These are phyloP conservation scores for Sandelia bainsii DNA, from an alignment of 2,797 vertebrate species.

Conservation along the genomic window DNA sequence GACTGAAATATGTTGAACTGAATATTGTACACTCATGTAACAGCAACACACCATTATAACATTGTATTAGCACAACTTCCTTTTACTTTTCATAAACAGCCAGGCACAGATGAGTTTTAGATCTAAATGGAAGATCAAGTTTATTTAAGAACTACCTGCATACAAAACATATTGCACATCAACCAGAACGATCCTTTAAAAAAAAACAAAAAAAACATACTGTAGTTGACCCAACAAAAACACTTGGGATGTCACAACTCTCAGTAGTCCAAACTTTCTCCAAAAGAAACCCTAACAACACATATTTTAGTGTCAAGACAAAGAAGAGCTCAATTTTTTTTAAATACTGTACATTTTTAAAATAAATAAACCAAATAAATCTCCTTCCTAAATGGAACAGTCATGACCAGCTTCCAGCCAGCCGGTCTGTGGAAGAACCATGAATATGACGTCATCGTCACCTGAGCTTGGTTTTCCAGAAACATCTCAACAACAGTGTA, in stretches of 20 bases:
- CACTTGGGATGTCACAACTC: constrained; percentile 95
- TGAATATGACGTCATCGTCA: constrained; percentile 80
- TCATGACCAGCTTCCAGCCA: constrained; percentile 91
- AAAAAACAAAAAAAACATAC: constrained; percentile 89
- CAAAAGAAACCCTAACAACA: constrained; percentile 84
- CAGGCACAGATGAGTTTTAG: constrained; percentile 54
- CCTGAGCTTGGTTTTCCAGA: constrained; percentile 61
- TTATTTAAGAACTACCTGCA: constrained; percentile 99
- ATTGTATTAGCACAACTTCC: neutral
- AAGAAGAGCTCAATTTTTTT: constrained; percentile 89
- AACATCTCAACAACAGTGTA: constrained; percentile 70
- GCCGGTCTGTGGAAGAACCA: constrained; percentile 90
- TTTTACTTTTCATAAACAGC: neutral
- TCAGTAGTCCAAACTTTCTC: constrained; percentile 95
- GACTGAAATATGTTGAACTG: neutral
- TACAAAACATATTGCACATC: constrained; percentile 99
- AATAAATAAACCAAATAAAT: constrained; percentile 99
- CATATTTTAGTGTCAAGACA: constrained; percentile 94
- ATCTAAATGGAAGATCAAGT: constrained; percentile 98
- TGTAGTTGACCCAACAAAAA: constrained; percentile 93
- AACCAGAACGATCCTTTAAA: constrained; percentile 94
- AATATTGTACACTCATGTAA: neutral
- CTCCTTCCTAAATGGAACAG: constrained; percentile 93
- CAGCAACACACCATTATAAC: neutral
- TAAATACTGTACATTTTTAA: constrained; percentile 99